Evolutionary conservation across 1,140 invertebrate genomes (phyloP), one percentile per base, ranked within the genome.

Genomic region (Drosophila setifemur): DNA sequence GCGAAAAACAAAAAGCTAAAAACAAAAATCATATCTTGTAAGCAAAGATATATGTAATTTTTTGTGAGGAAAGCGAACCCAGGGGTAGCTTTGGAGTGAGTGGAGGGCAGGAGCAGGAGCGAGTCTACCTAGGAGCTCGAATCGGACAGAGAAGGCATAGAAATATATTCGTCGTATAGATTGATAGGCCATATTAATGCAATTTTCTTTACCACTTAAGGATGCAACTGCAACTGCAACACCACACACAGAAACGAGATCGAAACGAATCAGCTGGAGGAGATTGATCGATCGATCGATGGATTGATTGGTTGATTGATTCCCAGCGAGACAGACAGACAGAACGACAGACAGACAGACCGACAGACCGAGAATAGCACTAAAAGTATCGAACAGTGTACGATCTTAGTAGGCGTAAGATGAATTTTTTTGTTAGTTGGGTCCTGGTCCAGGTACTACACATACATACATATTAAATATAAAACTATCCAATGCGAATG

Each of bases 131-230:
- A 12, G n/a, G n/a, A n/a, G n/a, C n/a, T n/a, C n/a, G n/a, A n/a
- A n/a, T n/a, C n/a, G n/a, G n/a, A n/a, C n/a, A 33, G n/a, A 6
- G 7, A 35, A 12, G 52, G 52, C 19, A 42, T 58, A 44, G 57
- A 26, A n/a, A 33, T 60, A 60, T 49, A 76, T 66, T 60, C 39
- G 35, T 42, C 47, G 77, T 75, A 82, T 58, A 70, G 57, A 85
- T 79, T 81, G 77, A 85, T 79, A 85, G 81, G 81, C 81, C 81
- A 85, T 85, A 85, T 85, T 85, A 73, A 81, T 86, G 81, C 78
- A 78, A 78, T 83, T 83, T 47, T 43, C 57, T 49, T 42, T 83
- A 82, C 57, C 44, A 69, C 37, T 12, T 82, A 82, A 82, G 77
- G 42, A 33, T 12, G 55, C 50, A 60, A 70, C 26, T 49, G 43